phyloP scores from a whole-genome alignment of 2,113 vertebrate species.

The Gallinago media region DNA sequence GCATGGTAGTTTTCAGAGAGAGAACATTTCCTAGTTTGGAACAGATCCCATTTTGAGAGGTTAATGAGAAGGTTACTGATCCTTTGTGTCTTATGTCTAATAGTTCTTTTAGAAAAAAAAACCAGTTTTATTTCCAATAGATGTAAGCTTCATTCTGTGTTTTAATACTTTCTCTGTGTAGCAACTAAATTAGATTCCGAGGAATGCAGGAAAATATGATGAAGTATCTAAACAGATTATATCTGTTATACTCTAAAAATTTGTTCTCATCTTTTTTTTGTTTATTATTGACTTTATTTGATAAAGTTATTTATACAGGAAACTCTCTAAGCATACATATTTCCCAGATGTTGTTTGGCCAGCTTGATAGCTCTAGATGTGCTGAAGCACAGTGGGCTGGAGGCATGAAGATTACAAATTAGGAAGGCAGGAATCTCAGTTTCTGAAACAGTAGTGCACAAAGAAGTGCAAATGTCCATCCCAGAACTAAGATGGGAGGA shows the following conservation, averaged over 20 bases:
- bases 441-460: background rate
- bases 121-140: slow-evolving; percentile 62
- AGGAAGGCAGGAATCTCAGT: background rate
- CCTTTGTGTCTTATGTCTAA: slow-evolving; percentile 76
- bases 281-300: slow-evolving; percentile 57
- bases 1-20: slow-evolving; percentile 75
- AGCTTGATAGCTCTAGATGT: background rate
- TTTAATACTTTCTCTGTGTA: slow-evolving; percentile 52
- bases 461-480: background rate
- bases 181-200: slow-evolving; percentile 51
- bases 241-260: slow-evolving; percentile 41
- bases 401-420: slow-evolving; percentile 44
- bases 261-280: slow-evolving; percentile 6
- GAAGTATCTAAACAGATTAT: slow-evolving; percentile 57
- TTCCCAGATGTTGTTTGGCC: slow-evolving; percentile 47
- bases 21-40: slow-evolving; percentile 74
- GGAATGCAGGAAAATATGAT: slow-evolving; percentile 23
- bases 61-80: slow-evolving; percentile 83
- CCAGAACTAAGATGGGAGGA: background rate
- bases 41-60: slow-evolving; percentile 81
- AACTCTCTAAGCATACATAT: slow-evolving; percentile 33
- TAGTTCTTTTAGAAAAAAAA: slow-evolving; percentile 41
- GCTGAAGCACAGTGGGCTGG: background rate
- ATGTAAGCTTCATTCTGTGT: slow-evolving; percentile 55
- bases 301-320: slow-evolving; percentile 15